Percentiles rank a stretch among this genome's conserved stretches.
These are phyloP conservation scores for Ciconia nigra DNA, from an alignment of 2,797 vertebrate species.

Conservation along the genomic window DNA sequence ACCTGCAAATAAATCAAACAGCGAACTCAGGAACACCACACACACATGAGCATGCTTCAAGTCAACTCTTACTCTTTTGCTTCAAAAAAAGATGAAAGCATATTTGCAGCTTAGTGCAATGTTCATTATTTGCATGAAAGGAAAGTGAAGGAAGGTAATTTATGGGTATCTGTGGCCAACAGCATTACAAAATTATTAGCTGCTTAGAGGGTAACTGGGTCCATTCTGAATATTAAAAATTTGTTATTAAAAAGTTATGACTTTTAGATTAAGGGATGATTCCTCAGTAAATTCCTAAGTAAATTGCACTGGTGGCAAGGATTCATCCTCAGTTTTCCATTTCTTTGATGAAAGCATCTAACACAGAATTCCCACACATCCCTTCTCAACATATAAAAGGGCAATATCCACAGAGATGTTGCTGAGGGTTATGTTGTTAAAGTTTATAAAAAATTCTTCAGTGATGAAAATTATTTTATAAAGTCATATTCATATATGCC, in stretches of 20 bases:
- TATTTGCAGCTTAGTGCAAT: neutral
- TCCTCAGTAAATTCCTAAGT: neutral
- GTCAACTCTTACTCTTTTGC: neutral
- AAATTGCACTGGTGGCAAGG: neutral
- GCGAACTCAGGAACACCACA: neutral
- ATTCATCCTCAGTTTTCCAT: neutral
- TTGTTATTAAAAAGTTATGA: neutral
- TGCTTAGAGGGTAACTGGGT: neutral
- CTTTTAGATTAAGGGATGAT: neutral
- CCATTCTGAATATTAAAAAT: neutral
- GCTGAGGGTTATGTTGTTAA: conserved; percentile 19
- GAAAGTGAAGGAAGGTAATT: neutral
- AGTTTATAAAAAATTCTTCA: conserved; percentile 23
- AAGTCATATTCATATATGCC: neutral
- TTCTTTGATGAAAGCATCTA: neutral
- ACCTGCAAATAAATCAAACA: neutral
- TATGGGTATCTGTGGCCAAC: neutral
- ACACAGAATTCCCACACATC: neutral
- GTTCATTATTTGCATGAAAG: neutral
- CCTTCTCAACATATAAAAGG: neutral
- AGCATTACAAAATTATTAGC: neutral
- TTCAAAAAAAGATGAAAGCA: neutral
- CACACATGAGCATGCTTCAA: neutral
- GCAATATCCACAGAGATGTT: neutral
- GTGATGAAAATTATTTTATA: neutral